These are phyloP conservation scores for Peromyscus leucopus DNA, from an alignment of 2,113 vertebrate genomes.

Conservation along the genomic window DNA sequence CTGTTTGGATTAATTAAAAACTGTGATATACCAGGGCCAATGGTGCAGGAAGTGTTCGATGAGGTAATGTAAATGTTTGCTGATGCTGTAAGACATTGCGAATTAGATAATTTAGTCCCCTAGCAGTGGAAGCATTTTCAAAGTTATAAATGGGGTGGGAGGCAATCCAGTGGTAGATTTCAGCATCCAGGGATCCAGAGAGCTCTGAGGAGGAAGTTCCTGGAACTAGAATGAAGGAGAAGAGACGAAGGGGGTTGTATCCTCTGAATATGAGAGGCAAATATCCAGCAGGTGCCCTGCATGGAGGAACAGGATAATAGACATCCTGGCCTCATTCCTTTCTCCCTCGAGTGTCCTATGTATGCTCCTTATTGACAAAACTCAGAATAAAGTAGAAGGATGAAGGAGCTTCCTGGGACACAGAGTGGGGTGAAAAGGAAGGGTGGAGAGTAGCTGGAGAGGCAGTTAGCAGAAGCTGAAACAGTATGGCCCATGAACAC, in stretches of 20 bases:
- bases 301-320: no score
- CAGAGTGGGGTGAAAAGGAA: background rate
- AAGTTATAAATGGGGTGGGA: background rate
- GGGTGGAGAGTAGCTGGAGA: background rate
- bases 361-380: background rate
- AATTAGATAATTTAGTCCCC: background rate
- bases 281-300: rapidly evolving
- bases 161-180: background rate
- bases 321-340: background rate
- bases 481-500: background rate
- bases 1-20: background rate
- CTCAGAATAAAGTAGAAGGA: background rate
- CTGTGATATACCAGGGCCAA: background rate
- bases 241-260: background rate
- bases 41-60: background rate
- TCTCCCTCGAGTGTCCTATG: background rate
- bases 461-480: background rate
- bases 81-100: background rate
- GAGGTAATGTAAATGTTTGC: background rate
- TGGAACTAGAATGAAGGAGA: background rate
- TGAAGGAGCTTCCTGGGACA: background rate
- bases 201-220: background rate
- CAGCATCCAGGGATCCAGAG: background rate
- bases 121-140: background rate
- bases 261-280: background rate